Base-by-base conservation (phyloP, 2,888 invertebrate species). In the Caenorhabditis sp. region DNA sequence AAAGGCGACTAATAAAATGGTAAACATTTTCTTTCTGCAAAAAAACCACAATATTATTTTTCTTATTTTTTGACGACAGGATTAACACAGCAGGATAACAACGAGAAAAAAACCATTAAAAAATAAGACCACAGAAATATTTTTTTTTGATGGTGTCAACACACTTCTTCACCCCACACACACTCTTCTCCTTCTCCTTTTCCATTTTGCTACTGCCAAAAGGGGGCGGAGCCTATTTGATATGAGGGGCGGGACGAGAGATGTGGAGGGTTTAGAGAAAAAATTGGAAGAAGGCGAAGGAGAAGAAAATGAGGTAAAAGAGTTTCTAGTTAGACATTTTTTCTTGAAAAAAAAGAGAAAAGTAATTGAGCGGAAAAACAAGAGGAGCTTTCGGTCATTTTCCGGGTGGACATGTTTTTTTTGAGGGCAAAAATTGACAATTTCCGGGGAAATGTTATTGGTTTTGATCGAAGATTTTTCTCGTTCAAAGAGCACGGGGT, bases 81-180 rank as follows among this genome's bases (percentile, higher is more conserved):
- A 31, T 31, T 31, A 31, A 31, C 4, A 31, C 31, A 43, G 43
- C 43, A 17, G 43, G 43, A 43, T 12, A 12, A 12, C 43, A 6
- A 4, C 31, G 10, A 31, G 14, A 43, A 43, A 43, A 43, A 43
- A 43, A 43, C n/a, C n/a, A 43, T 12, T 43, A 17, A 43, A 3
- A 43, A 17, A 10, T 10, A 36, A 5, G 43, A 43, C 6, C 3
- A 43, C 6, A 43, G 14, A 17, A 43, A 43, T 12, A 43, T 17
- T 43, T n/a, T n/a, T n/a, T n/a, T n/a, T n/a, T n/a, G n/a, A n/a
- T 43, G 43, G 43, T 43, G 43, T 43, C 43, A 43, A 43, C 43
- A 43, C 43, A 43, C 43, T 43, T 43, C 43, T 43, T 17, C 43
- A 12, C 14, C 43, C 43, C 14, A 12, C 43, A 17, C 17, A 5